Evolutionary conservation across 2,797 vertebrate species (phyloP).

Genomic region (Betta splendens): DNA sequence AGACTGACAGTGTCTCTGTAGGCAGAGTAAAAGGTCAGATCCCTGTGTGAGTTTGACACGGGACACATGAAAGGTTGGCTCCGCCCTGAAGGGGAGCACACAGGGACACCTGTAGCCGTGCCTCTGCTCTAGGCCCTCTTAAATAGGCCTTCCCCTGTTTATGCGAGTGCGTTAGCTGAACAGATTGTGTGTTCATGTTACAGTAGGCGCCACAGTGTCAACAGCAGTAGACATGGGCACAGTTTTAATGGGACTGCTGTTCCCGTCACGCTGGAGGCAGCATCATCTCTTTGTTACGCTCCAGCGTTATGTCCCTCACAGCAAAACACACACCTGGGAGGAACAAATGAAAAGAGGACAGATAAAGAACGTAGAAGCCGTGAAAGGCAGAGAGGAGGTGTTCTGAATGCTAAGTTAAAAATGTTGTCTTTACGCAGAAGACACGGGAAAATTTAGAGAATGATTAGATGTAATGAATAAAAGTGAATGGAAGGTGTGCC

Average conservation of each 20-base stretch:
- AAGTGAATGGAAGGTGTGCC: background rate
- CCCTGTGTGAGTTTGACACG: slow-evolving; percentile 50
- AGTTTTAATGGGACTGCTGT: slow-evolving; percentile 45
- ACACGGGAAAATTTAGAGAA: background rate
- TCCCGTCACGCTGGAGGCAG: slow-evolving; percentile 43
- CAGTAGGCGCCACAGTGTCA: slow-evolving; percentile 33
- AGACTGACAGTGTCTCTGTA: slow-evolving; percentile 28
- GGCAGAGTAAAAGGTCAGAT: slow-evolving; percentile 57
- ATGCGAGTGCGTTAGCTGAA: background rate
- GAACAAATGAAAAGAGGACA: slow-evolving; percentile 8
- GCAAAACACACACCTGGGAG: slow-evolving; percentile 41
- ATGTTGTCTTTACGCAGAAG: slow-evolving; percentile 9
- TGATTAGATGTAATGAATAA: slow-evolving; percentile 14
- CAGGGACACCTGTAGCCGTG: slow-evolving; percentile 42
- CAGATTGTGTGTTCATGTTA: slow-evolving; percentile 21
- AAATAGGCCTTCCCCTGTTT: slow-evolving; percentile 7
- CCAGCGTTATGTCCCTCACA: slow-evolving; percentile 17
- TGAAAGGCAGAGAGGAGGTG: slow-evolving; percentile 9
- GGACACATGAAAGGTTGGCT: slow-evolving; percentile 51
- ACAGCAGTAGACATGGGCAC: slow-evolving; percentile 43
- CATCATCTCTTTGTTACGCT: slow-evolving; percentile 43
- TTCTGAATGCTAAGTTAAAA: background rate
- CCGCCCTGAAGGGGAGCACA: slow-evolving; percentile 51
- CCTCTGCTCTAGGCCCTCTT: slow-evolving; percentile 23
- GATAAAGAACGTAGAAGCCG: slow-evolving; percentile 17